Conservation (phyloP, 2,797 vertebrate species). For the Hapalemur alaotrensis region DNA sequence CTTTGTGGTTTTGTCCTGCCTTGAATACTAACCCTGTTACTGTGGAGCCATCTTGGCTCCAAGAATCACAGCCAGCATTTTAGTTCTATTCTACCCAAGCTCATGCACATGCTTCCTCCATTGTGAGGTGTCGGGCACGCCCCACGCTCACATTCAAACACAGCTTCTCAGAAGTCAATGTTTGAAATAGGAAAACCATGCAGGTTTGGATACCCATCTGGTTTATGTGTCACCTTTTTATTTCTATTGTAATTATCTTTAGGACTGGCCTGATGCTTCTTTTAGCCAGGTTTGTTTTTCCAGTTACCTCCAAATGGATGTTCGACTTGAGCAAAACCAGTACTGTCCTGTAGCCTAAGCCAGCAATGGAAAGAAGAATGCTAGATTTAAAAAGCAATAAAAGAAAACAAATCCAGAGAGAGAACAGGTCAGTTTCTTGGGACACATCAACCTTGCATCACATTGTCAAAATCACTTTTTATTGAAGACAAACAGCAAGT, state of each 20-base stretch:
- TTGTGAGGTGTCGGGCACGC: not conserved
- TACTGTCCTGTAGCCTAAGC: not conserved
- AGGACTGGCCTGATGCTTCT: not conserved
- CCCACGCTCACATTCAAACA: not conserved
- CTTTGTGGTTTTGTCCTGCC: not conserved
- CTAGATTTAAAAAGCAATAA: constrained; percentile 50
- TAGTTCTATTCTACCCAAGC: not conserved
- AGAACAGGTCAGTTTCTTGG: constrained; percentile 52
- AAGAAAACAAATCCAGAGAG: constrained; percentile 53
- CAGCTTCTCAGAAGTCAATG: not conserved
- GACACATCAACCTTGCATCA: not conserved
- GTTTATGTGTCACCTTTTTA: not conserved
- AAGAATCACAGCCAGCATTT: not conserved
- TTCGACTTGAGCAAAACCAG: constrained; percentile 53
- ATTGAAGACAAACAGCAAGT: constrained; percentile 3
- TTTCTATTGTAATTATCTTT: constrained; percentile 29
- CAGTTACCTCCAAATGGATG: constrained; percentile 45
- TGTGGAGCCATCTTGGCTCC: not conserved
- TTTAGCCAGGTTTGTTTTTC: constrained; percentile 54
- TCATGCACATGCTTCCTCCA: not conserved
- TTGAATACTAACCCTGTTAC: not conserved
- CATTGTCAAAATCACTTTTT: constrained; percentile 16
- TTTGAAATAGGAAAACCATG: not conserved
- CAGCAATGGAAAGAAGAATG: not conserved
- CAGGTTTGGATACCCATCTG: not conserved